Conservation (phyloP, 2,888 invertebrate genomes). For the Aporophyla nigra region DNA sequence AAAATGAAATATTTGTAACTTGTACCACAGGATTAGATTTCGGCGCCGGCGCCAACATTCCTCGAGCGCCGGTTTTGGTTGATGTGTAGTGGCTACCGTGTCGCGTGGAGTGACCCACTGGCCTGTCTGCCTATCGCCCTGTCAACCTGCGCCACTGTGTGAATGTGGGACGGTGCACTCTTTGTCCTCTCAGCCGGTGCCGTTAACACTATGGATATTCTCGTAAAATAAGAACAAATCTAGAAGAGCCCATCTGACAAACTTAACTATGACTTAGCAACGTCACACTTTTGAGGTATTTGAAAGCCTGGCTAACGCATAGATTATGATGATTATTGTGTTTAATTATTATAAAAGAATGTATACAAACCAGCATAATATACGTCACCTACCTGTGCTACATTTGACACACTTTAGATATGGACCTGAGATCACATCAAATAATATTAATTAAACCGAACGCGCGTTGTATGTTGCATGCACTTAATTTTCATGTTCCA, state of each 20-base stretch:
- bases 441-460: not conserved
- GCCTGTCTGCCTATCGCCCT: constrained; percentile 11
- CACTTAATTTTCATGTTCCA: not conserved
- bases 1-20: constrained; percentile 7
- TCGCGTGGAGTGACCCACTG: constrained; percentile 43
- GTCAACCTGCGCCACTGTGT: not conserved
- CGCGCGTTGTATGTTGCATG: not conserved
- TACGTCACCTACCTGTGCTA: not conserved
- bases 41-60: constrained; percentile 63
- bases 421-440: not conserved
- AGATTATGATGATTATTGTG: not conserved
- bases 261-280: not conserved
- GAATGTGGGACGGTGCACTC: not conserved
- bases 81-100: not conserved
- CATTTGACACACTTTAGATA: not conserved
- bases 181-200: constrained; percentile 1
- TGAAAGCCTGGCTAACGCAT: not conserved
- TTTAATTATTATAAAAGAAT: not conserved
- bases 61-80: constrained; percentile 22
- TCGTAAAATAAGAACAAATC: constrained; percentile 9
- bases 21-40: constrained; percentile 19
- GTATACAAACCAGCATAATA: not conserved
- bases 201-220: constrained; percentile 24
- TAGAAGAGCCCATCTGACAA: constrained; percentile 2
- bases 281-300: not conserved